Base-by-base conservation (phyloP, 2,888 invertebrate genomes). In the Hyposoter didymator region DNA sequence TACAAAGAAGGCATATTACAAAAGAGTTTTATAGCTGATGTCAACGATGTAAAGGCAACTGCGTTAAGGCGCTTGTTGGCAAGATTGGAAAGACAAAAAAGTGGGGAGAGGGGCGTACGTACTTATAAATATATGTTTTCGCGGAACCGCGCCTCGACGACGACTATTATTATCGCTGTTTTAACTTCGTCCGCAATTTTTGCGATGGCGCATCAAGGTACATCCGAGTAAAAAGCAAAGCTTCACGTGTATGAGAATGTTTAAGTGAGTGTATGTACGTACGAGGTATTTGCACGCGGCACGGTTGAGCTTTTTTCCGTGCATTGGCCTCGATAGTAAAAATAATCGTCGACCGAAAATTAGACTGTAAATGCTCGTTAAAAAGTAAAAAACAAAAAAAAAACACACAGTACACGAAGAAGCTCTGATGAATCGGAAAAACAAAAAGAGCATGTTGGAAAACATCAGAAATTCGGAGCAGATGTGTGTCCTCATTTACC, bases 271-370 rank as follows among this genome's bases (percentile, higher is more conserved):
- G 5, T 73, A 49, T 55, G 52, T 32, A 72, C 66, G 52, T 32
- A 72, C 66, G 45, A 39, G 55, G 39, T 43, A 73, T 82, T 84
- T 85, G 83, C 85, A 85, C 85, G 49, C 85, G 86, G 85, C 85
- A 75, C 75, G 55, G 19, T 32, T 49, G 45, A 43, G 55, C 66
- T 67, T 47, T 45, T 79, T 69, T 70, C 67, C 84, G 82, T 80
- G 78, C 87, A 86, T 75, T 84, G 89, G 87, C 89, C 89, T 87
- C 88, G 87, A 89, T 89, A 80, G 74, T 86, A 87, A 88, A 88
- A 89, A 89, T 89, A 89, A 88, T 88, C 85, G 78, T 64, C 80
- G 59, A 70, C 74, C 55, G 79, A 74, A 82, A 87, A 82, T 82
- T 70, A 72, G 78, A 72, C 78, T 55, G 55, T 10, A 66, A 43